These are phyloP conservation scores for Keiferia lycopersicella DNA, from an alignment of 2,888 invertebrate species.

Conservation along the genomic window DNA sequence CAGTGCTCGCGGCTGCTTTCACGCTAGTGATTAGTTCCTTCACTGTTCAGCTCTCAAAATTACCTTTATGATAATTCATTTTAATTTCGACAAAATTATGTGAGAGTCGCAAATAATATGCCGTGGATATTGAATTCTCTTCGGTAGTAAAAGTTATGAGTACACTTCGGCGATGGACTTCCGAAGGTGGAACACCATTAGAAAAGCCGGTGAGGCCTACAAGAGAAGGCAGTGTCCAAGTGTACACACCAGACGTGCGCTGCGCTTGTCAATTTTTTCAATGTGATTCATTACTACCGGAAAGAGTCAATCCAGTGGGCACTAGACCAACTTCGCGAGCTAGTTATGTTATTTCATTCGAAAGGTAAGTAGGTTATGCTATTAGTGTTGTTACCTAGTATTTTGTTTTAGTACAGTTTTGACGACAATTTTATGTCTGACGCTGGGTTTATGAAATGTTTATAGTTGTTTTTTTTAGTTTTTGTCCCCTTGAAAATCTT, in stretches of 20 bases:
- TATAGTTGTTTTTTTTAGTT: neutral
- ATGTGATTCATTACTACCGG: constrained; percentile 89
- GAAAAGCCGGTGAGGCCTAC: constrained; percentile 85
- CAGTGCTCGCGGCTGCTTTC: constrained; percentile 78
- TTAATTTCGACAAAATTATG: constrained; percentile 42
- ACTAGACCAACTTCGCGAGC: constrained; percentile 84
- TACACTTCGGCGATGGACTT: constrained; percentile 83
- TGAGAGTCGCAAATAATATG: constrained; percentile 54
- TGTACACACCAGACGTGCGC: constrained; percentile 89
- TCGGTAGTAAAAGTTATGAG: constrained; percentile 68
- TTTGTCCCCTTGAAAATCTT: constrained; percentile 45
- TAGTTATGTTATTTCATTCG: constrained; percentile 70
- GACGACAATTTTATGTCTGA: constrained; percentile 60
- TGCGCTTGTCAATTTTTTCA: constrained; percentile 93
- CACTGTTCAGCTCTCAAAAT: constrained; percentile 63
- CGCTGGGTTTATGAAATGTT: constrained; percentile 45
- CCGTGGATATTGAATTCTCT: constrained; percentile 42
- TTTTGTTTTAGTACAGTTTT: constrained; percentile 43
- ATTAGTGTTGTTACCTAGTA: constrained; percentile 8
- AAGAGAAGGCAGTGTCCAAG: constrained; percentile 86
- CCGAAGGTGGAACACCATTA: constrained; percentile 84
- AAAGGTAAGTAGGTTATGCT: constrained; percentile 59
- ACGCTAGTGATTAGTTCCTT: constrained; percentile 74
- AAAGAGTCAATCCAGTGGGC: constrained; percentile 85
- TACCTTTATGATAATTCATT: constrained; percentile 61